Evolutionary conservation across 2,113 vertebrate species (phyloP), one percentile per base, ranked within the genome.

Genomic region (Progne subis): DNA sequence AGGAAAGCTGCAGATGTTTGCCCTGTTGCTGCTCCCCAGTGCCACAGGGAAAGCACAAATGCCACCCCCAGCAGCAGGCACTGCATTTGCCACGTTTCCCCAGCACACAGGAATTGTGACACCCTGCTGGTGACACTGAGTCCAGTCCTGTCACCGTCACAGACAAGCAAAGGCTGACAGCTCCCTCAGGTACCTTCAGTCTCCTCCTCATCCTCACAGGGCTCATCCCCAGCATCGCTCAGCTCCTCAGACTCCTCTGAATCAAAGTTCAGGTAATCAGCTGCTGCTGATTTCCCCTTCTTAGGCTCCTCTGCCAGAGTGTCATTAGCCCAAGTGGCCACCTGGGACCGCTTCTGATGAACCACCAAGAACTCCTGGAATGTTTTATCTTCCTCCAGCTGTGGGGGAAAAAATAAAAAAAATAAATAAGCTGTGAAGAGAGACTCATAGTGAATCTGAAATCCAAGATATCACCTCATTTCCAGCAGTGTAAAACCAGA

Each of bases 201-300:
- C 28, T 49, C 16, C 28, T 49, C 16, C 64, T 94, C 88, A 1
- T 44, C 79, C 25, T 47, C 79, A 55, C 75, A 74, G 23, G 86
- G 53, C 7, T 95, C 92, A 3, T 60, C 46, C 1, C 91, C 85
- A 2, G 5, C 96, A 39, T 98, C 96, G 14, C 97, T 97, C 1
- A 97, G 96, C 34, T 96, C 97, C 41, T 98, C 97, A 5, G 98
- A 98, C 1, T 97, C 97, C 3, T 98, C 98, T 0, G 97, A 98
- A 71, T 99, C 99, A 64, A 99, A 99, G 98, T 99, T 99, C 61
- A 99, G 98, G 89, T 99, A 99, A 97, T 99, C 99, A 28, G 96
- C 95, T 12, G 85, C 75, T 11, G 91, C 90, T 49, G 44, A 17
- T 64, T 93, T 95, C 13, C 61, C 94, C 60, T 94, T 79, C 8